phyloP scores from a whole-genome alignment of 2,888 invertebrate genomes.

The Stictocephala bisonia region DNA sequence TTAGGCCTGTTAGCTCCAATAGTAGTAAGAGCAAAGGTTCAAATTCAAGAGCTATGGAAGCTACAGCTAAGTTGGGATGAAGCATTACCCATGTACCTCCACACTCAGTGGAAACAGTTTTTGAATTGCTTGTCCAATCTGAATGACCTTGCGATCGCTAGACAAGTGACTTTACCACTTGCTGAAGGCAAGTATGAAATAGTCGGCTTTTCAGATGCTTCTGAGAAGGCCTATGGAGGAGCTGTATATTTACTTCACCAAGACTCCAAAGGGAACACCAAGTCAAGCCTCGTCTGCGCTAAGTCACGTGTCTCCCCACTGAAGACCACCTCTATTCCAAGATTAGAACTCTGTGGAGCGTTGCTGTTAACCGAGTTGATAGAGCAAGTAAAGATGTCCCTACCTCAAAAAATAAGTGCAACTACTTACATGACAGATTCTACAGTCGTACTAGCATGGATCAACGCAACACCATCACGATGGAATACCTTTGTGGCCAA shows the following conservation, averaged over 20 bases:
- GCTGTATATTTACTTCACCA: not conserved
- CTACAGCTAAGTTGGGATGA: constrained; percentile 41
- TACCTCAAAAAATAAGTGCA: not conserved
- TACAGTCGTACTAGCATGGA: constrained; percentile 45
- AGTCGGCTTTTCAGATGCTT: constrained; percentile 17
- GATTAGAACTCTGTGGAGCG: constrained; percentile 25
- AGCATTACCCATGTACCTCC: not conserved
- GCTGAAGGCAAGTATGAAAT: not conserved
- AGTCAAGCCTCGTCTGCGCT: not conserved
- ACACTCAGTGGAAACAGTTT: not conserved
- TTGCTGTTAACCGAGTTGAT: constrained; percentile 15
- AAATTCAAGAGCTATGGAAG: constrained; percentile 37
- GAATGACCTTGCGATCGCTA: not conserved
- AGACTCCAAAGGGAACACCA: not conserved
- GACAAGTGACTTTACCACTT: not conserved
- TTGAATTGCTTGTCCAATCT: not conserved
- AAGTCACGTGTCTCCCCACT: constrained; percentile 33
- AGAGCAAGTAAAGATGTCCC: not conserved
- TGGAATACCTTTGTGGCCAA: constrained; percentile 33
- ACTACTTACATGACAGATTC: constrained; percentile 49
- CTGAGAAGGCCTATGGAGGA: constrained; percentile 25
- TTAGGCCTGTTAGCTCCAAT: constrained; percentile 5
- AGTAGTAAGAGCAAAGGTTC: constrained; percentile 22
- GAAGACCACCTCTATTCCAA: constrained; percentile 16
- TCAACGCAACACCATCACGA: constrained; percentile 26